Base-by-base conservation (phyloP, 2,797 vertebrate species). In the Tangara arthus region DNA sequence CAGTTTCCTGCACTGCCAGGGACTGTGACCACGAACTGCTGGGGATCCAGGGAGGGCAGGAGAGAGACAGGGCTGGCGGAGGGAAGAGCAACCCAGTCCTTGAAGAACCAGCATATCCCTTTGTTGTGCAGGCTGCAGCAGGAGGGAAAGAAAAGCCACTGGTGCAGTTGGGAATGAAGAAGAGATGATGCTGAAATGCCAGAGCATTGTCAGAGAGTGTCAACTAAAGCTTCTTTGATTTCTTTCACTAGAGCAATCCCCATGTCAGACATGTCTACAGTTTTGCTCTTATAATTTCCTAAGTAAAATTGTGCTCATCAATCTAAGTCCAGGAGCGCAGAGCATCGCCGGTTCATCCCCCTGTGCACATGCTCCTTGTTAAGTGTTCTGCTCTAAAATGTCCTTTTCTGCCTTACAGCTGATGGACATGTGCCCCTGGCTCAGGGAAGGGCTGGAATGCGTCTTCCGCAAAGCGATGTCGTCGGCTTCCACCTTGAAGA, bases 361-460 rank as follows among this genome's bases (percentile, higher is more conserved):
- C 53, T 3, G 26, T 68, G 79, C 56, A 30, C 11, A 0, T 3
- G 11, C 80, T 73, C 68, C 79, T 91, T 55, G 94, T 97, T 98
- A 98, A 96, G 97, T 97, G 60, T 97, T 97, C 83, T 96, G 96
- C 60, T 97, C 97, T 55, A 92, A 61, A 69, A 92, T 76, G 89
- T 98, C 96, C 95, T 98, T 98, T 44, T 81, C 95, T 9, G 82
- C 94, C 97, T 98, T 98, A 72, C 98, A 98, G 39, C 98, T 98
- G 90, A 98, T 47, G 76, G 98, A 97, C 35, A 97, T 78, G 3
- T 99, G 99, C 64, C 98, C 98, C 92, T 99, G 99, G 93, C 98
- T 99, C 95, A 99, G 97, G 92, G 99, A 99, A 8, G 99, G 99
- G 83, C 99, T 99, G 9, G 99, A 99, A 95, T 98, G 98, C 8